These are phyloP conservation scores for Macheiramphus alcinus DNA, from an alignment of 2,113 vertebrate genomes.

Conservation along the genomic window DNA sequence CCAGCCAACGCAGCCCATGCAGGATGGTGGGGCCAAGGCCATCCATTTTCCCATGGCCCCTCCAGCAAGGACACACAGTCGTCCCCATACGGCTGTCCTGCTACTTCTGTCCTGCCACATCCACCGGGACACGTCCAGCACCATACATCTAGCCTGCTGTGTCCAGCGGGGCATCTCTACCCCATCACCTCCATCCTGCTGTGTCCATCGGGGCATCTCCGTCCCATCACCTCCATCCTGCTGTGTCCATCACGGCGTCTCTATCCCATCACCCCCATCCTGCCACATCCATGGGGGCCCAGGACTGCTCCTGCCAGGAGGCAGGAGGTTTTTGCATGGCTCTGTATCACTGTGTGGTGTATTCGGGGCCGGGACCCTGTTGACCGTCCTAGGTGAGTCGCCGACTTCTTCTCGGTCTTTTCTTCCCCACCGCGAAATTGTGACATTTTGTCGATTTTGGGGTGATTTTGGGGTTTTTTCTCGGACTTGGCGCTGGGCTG, in stretches of 20 bases:
- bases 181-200: background rate
- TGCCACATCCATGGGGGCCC: background rate
- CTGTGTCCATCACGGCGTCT: rapidly evolving
- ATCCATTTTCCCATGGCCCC: background rate
- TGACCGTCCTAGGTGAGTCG: constrained; percentile 58
- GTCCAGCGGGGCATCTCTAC: background rate
- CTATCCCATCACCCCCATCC: background rate
- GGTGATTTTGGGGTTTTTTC: background rate
- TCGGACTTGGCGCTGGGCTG: background rate
- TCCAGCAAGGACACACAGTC: background rate
- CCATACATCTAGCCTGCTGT: background rate
- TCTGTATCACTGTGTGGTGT: background rate
- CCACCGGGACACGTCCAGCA: background rate
- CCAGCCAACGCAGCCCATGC: rapidly evolving
- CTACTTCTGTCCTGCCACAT: background rate
- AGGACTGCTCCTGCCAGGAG: background rate
- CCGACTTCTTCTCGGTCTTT: background rate
- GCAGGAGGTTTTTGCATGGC: constrained; percentile 40
- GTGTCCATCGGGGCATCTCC: background rate
- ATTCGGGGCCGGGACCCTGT: background rate
- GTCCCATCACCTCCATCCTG: background rate
- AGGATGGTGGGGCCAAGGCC: background rate
- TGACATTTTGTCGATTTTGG: background rate
- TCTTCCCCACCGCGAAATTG: background rate
- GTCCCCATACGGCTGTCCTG: background rate